Base-by-base conservation (phyloP, 2,797 vertebrate species). In the Parambassis ranga region DNA sequence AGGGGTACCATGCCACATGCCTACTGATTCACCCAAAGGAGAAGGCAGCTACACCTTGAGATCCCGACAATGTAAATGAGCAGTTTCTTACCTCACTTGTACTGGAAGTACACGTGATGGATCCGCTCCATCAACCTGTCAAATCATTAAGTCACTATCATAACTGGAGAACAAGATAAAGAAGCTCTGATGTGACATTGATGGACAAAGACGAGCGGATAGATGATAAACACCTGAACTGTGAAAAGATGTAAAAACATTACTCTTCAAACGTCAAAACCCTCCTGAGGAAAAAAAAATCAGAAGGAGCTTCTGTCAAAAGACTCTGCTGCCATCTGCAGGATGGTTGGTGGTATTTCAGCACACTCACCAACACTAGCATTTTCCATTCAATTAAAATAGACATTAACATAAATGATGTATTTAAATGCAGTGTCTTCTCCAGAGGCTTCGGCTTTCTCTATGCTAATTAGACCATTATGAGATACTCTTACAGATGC, bases 251-350 rank as follows among this genome's bases (percentile, higher is more conserved):
- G 9, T 24, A 4, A 43, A 41, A 69, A 22, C 28, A 47, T 48
- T 44, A n/a, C 32, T 42, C 28, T 7, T 42, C 15, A 28, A 18
- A 39, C 52, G 47, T 13, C 36, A 15, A 7, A 16, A n/a, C n/a
- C 22, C 7, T 4, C 4, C 2, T 11, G n/a, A 2, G 3, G 15
- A 31, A 46, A 19, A 14, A 26, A 27, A 6, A 7, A 16, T 14
- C 26, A 20, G 1, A 26, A 16, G 11, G 6, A 30, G 23, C 30
- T 30, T 41, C 32, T 55, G 47, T 68, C 37, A 35, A 42, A 77
- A 46, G 57, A 13, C 77, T 81, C 57, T 88, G 80, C 88, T 90
- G 85, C 84, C 82, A 77, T 77, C 89, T 90, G 69, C 71, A 75
- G 90, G 84, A 55, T 1, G 11, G 7, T 1, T 4, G 2, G 0